These are phyloP conservation scores for Paramormyrops hopkinsi DNA, from an alignment of 2,797 vertebrate species.

Conservation along the genomic window DNA sequence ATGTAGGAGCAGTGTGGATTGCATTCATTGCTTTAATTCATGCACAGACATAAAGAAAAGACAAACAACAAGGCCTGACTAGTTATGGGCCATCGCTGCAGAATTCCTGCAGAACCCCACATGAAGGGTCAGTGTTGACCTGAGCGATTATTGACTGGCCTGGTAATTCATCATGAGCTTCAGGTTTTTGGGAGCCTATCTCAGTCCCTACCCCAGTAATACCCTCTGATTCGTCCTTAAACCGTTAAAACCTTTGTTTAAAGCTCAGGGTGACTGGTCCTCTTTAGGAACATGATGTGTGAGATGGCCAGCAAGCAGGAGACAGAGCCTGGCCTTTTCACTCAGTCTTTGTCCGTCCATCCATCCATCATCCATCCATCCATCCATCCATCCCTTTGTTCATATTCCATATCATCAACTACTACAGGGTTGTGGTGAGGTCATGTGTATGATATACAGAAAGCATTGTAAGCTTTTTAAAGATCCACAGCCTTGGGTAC, in stretches of 20 bases:
- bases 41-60: not conserved
- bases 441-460: not conserved
- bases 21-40: not conserved
- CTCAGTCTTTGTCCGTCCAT: not conserved
- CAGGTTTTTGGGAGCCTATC: conserved; percentile 4
- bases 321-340: not conserved
- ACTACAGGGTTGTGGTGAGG: not conserved
- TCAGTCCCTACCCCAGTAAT: conserved; percentile 21
- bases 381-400: not conserved
- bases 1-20: conserved; percentile 2
- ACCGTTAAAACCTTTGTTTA: conserved; percentile 24
- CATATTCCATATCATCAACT: not conserved
- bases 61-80: conserved; percentile 1
- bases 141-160: conserved; percentile 40
- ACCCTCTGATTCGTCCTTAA: conserved; percentile 34
- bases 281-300: not conserved
- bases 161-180: conserved; percentile 21
- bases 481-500: not conserved
- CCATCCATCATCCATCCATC: not conserved
- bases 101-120: not conserved
- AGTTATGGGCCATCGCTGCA: conserved; percentile 12
- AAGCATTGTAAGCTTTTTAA: not conserved
- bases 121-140: conserved; percentile 22
- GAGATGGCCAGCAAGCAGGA: not conserved
- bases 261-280: conserved; percentile 16